Evolutionary conservation across 2,113 vertebrate species (phyloP), one percentile per base, ranked within the genome.

Genomic region (Thalassarche chlororhynchos): DNA sequence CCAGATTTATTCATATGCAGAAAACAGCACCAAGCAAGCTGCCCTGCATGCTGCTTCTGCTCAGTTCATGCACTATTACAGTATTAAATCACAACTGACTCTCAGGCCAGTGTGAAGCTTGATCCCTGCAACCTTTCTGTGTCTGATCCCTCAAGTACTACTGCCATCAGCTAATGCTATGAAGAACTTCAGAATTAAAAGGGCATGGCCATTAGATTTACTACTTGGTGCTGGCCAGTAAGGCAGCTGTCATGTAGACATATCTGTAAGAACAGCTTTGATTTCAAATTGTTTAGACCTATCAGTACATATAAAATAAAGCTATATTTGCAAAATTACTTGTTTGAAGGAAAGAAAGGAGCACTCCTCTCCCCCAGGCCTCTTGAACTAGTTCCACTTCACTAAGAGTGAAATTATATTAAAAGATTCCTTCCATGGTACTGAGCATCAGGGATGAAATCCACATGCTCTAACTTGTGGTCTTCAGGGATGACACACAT

Each of bases 311-410:
- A 10, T 26, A 25, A 68, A 84, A 72, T 31, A 62, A 78, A 66
- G 47, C 25, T 34, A 14, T 21, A 7, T 34, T 69, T 55, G 21
- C 19, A 70, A 57, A 89, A 68, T 31, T 28, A 44, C 18, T 81
- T 64, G 1, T 62, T 32, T 60, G 44, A 60, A 44, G n/a, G n/a
- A 69, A 84, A 65, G 32, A 65, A 66, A 84, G 26, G 19, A 66
- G 3, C 26, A 36, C 1, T 10, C 14, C 32, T 74, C 9, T 74
- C 6, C 13, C 2, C 8, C 23, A 74, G n/a, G 10, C 1, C 10
- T 15, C 10, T 42, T 61, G 29, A 72, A 47, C 6, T 52, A 34
- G 9, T 55, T 74, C 18, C 17, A 52, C 6, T 46, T 70, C 29
- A 49, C 4, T 26, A 40, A 36, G 36, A 70, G 4, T 24, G 29